Evolutionary conservation across 2,797 vertebrate genomes (phyloP), one percentile per base, ranked within the genome.

Genomic region (Leuciscus waleckii): DNA sequence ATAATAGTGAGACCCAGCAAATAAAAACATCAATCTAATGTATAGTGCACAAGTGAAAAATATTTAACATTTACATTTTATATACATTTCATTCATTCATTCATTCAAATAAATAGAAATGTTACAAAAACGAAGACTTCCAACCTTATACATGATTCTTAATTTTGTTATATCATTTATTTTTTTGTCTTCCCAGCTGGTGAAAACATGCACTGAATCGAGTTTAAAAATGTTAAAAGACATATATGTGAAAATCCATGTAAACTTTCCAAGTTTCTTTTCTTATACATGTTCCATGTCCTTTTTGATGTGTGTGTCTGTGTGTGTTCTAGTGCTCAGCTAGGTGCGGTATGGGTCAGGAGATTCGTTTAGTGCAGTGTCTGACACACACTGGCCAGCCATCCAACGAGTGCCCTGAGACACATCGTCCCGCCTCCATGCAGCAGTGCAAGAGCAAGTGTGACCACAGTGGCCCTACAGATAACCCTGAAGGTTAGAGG

Each of bases 401-500:
- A 0, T 97, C 98, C 10, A 85, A 79, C 0, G 98, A 99, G 82
- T 99, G 98, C 29, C 26, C 96, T 17, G 97, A 98, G 14, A 91
- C 94, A 79, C 95, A 96, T 90, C 95, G 96, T 56, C 98, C 98
- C 0, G 90, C 95, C 0, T 86, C 92, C 87, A 97, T 95, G 92
- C 97, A 98, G 92, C 98, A 99, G 93, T 99, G 98, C 26, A 96
- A 98, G 93, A 97, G 94, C 94, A 97, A 95, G 93, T 99, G 98
- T 78, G 96, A 97, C 89, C 93, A 95, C 11, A 95, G 91, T 88
- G 92, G 89, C 91, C 94, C 96, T 0, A 97, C 95, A 0, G 97
- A 98, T 90, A 96, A 95, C 93, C 96, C 97, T 0, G 98, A 99
- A 96, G 98, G 98, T 99, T 91, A 93, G 91, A 67, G 78, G 37